phyloP scores from a whole-genome alignment of 1,140 invertebrate species.

The Aricia agestis region DNA sequence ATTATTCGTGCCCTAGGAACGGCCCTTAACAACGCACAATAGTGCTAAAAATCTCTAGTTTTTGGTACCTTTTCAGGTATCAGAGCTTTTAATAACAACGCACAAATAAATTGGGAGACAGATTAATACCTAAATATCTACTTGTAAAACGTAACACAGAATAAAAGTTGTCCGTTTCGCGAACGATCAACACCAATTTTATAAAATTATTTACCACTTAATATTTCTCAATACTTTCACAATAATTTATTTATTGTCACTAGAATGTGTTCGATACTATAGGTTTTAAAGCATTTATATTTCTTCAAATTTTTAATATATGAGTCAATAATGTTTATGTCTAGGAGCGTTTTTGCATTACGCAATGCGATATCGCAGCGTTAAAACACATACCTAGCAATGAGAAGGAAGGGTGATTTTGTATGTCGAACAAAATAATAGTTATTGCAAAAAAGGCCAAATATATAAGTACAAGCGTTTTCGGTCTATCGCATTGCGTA shows the following conservation, averaged over 20 bases:
- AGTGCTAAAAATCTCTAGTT: neutral
- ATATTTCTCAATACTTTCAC: neutral
- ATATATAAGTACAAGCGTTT: too few species aligned
- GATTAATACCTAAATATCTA: too few species aligned
- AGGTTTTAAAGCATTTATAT: slow-evolving; percentile 12
- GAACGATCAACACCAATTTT: slow-evolving; percentile 15
- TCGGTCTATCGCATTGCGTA: too few species aligned
- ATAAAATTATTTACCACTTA: slow-evolving; percentile 18
- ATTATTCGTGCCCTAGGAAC: too few species aligned
- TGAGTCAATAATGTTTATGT: neutral
- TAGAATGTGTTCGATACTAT: slow-evolving; percentile 7
- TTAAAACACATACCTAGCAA: too few species aligned
- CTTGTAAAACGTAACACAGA: neutral
- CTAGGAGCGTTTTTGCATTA: too few species aligned
- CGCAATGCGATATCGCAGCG: too few species aligned
- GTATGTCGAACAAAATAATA: too few species aligned
- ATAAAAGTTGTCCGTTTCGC: neutral
- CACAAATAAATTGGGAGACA: neutral
- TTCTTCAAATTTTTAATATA: slow-evolving; percentile 5
- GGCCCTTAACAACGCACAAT: neutral
- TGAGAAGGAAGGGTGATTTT: too few species aligned
- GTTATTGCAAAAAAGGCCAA: too few species aligned
- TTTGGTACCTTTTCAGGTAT: neutral
- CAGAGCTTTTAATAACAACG: neutral
- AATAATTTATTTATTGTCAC: slow-evolving; percentile 2